A percentile compares a stretch with the other conserved stretches of the same genome.
Evolutionary conservation across 2,888 invertebrate species (phyloP).

Genomic region (Liodrosophila aerea): DNA sequence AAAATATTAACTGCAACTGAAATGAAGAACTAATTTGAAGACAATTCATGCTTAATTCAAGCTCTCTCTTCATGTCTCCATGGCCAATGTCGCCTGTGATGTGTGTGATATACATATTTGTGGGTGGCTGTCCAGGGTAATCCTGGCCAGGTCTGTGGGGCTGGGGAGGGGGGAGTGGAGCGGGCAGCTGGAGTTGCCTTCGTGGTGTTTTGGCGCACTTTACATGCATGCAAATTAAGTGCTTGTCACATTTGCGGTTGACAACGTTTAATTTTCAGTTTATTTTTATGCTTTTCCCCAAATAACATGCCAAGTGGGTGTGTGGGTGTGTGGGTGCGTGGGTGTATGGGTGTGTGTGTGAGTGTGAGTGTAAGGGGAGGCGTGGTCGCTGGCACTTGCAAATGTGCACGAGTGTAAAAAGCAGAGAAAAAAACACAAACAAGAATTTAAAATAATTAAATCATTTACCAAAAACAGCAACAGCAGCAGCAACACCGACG

Average conservation of each 20-base stretch:
- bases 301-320: conserved; percentile 50
- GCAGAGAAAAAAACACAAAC: conserved; percentile 22
- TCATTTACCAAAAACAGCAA: conserved; percentile 61
- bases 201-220: conserved; percentile 53
- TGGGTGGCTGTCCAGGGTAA: neutral
- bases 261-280: conserved; percentile 75
- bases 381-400: conserved; percentile 45
- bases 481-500: conserved; percentile 29
- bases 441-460: conserved; percentile 67
- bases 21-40: too few species aligned
- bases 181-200: conserved; percentile 16
- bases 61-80: neutral
- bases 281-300: conserved; percentile 55
- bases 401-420: conserved; percentile 38
- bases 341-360: neutral
- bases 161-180: neutral
- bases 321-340: conserved; percentile 4
- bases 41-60: too few species aligned
- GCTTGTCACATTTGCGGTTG: conserved; percentile 76
- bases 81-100: neutral
- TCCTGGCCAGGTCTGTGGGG: conserved; percentile 5
- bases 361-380: conserved; percentile 2
- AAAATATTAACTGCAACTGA: too few species aligned
- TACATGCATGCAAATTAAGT: conserved; percentile 73
- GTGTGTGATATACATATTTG: neutral